These are phyloP conservation scores for Aphrophora alni DNA, from an alignment of 2,888 invertebrate genomes.

Conservation along the genomic window DNA sequence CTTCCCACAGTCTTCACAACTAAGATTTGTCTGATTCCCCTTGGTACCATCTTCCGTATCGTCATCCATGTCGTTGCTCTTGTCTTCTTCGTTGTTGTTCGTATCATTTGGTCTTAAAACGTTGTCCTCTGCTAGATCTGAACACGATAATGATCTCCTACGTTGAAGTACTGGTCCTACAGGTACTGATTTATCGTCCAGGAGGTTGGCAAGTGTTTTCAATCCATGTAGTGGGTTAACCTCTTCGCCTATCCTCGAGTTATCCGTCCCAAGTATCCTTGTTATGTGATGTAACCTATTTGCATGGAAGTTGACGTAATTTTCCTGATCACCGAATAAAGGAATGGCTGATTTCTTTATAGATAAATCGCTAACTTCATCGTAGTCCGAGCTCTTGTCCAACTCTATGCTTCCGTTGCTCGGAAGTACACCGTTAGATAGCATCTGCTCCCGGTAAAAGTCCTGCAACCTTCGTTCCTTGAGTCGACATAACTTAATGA, in stretches of 20 bases:
- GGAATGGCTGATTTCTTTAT: neutral
- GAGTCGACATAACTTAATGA: constrained; percentile 42
- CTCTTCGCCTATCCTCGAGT: neutral
- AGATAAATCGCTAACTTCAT: neutral
- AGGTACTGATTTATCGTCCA: constrained; percentile 23
- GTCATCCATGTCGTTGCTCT: neutral
- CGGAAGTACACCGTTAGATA: constrained; percentile 29
- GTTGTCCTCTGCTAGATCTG: constrained; percentile 26
- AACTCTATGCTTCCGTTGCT: constrained; percentile 38
- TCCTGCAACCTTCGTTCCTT: constrained; percentile 49
- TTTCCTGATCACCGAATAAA: neutral
- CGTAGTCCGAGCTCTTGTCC: constrained; percentile 17
- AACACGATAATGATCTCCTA: constrained; percentile 30
- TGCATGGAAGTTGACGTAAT: constrained; percentile 7
- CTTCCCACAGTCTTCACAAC: constrained; percentile 44
- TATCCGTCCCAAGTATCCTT: constrained; percentile 29
- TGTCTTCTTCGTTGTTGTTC: constrained; percentile 34
- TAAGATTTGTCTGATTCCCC: constrained; percentile 24
- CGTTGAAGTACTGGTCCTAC: neutral
- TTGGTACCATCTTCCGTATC: neutral
- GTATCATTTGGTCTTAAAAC: constrained; percentile 18
- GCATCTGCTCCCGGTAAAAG: constrained; percentile 47
- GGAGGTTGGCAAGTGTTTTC: constrained; percentile 31
- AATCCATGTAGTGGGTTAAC: constrained; percentile 31
- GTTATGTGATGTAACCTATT: constrained; percentile 31